Evolutionary conservation across 2,888 invertebrate genomes (phyloP).

Genomic region (Hirtodrosophila confusa): DNA sequence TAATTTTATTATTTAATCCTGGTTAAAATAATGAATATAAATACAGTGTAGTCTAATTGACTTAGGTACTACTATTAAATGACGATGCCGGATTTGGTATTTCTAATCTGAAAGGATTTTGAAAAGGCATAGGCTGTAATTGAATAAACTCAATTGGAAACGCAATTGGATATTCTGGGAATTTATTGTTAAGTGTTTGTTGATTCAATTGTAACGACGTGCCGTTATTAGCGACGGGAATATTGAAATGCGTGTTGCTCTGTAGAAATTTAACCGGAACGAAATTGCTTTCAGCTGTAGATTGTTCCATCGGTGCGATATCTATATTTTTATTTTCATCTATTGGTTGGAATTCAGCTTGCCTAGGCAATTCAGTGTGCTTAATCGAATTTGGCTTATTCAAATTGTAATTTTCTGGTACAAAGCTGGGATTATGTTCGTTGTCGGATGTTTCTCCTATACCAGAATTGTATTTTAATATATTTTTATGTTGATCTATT

Average conservation of each 20-base stretch:
- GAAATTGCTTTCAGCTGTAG: conserved; percentile 56
- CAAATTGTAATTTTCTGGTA: conserved; percentile 1
- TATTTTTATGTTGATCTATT: not conserved
- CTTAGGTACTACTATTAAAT: conserved; percentile 22
- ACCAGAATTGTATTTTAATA: too few species aligned
- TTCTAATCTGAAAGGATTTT: conserved; percentile 64
- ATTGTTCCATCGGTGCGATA: conserved; percentile 37
- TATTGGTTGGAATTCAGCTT: conserved; percentile 4
- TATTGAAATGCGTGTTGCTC: conserved; percentile 49
- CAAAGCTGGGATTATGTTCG: not conserved
- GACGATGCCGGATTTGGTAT: conserved; percentile 27
- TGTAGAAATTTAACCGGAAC: conserved; percentile 41
- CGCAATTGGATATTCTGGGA: conserved; percentile 67
- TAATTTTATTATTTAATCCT: too few species aligned
- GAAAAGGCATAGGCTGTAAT: conserved; percentile 79
- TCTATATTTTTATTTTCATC: conserved; percentile 29
- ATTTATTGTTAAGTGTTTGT: conserved; percentile 49
- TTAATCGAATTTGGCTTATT: conserved; percentile 16
- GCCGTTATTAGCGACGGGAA: conserved; percentile 54
- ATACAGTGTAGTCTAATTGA: too few species aligned
- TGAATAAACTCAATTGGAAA: conserved; percentile 79
- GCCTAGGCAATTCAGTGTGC: conserved; percentile 17
- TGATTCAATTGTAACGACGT: conserved; percentile 28
- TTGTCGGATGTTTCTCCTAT: not conserved
- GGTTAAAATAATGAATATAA: too few species aligned